phyloP scores from a whole-genome alignment of 1,140 invertebrate species.

The Lepidurus packardi region DNA sequence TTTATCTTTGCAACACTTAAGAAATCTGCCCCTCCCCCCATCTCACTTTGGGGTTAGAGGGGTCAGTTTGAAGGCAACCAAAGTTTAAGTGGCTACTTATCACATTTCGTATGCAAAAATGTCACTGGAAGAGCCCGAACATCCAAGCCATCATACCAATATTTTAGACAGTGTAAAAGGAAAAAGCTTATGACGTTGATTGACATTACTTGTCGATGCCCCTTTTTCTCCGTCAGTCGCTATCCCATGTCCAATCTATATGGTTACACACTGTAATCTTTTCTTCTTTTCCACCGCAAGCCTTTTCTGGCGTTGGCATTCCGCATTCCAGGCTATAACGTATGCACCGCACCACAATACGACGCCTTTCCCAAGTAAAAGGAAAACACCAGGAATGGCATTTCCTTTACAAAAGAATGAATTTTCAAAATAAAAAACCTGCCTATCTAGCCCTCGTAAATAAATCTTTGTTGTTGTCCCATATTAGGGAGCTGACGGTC shows the following conservation, averaged over 20 bases:
- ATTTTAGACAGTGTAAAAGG: background rate
- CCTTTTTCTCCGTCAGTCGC: background rate
- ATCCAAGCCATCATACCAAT: background rate
- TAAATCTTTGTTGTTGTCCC: background rate
- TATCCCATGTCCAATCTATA: background rate
- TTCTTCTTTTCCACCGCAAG: background rate
- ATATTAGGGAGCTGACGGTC: background rate
- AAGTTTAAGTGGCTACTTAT: background rate
- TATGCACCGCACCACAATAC: constrained; percentile 3
- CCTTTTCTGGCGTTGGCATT: background rate
- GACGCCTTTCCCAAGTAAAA: background rate
- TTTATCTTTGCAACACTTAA: background rate
- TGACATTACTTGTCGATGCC: constrained; percentile 17
- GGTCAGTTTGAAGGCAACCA: background rate
- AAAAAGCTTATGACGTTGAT: constrained; percentile 1
- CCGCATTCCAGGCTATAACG: background rate
- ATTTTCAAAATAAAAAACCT: background rate
- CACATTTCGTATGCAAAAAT: constrained; percentile 16
- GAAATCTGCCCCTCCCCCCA: background rate
- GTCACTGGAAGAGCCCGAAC: background rate
- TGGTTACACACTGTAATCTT: background rate
- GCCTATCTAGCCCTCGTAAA: background rate
- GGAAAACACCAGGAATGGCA: background rate
- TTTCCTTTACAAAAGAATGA: background rate
- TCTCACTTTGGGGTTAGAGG: background rate